A percentile compares a stretch with the other conserved stretches of the same genome.
Evolutionary conservation across 2,888 invertebrate genomes (phyloP).

Genomic region (Orthonychiurus folsomi): DNA sequence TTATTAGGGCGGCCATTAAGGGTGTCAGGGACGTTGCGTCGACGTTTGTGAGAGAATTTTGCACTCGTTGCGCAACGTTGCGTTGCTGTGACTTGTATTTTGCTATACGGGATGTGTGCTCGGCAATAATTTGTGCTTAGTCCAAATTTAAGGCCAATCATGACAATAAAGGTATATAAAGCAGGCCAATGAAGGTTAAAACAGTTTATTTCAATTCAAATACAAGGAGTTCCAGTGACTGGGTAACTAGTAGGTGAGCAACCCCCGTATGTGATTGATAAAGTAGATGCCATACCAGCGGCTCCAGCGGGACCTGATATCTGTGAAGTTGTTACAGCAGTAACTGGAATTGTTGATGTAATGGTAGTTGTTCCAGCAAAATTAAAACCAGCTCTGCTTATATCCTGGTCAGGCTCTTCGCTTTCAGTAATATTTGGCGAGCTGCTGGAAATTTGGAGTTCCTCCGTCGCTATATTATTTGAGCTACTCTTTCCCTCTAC

Average conservation of each 20-base stretch:
- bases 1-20: no score
- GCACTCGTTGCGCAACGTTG: no score
- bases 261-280: slow-evolving; percentile 29
- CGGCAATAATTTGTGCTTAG: no score
- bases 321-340: slow-evolving; percentile 18
- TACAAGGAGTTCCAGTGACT: slow-evolving; percentile 12
- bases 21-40: no score
- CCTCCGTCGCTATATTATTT: no score
- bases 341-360: slow-evolving; percentile 3
- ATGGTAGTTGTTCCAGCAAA: slow-evolving; percentile 5
- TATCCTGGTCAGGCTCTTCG: neutral
- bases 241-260: slow-evolving; percentile 27
- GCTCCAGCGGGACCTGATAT: slow-evolving; percentile 18
- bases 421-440: neutral
- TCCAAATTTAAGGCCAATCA: no score
- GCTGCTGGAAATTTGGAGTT: neutral
- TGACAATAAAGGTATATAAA: no score
- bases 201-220: no score
- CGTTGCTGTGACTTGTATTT: no score
- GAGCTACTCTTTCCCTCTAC: neutral
- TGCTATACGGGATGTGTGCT: no score
- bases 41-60: no score
- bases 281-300: slow-evolving; percentile 14
- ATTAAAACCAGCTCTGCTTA: neutral
- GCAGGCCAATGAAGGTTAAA: no score